Percentiles rank a stretch among this genome's conserved stretches.
These are phyloP conservation scores for Sinocyclocheilus rhinocerous DNA, from an alignment of 2,113 vertebrate species.

Conservation along the genomic window DNA sequence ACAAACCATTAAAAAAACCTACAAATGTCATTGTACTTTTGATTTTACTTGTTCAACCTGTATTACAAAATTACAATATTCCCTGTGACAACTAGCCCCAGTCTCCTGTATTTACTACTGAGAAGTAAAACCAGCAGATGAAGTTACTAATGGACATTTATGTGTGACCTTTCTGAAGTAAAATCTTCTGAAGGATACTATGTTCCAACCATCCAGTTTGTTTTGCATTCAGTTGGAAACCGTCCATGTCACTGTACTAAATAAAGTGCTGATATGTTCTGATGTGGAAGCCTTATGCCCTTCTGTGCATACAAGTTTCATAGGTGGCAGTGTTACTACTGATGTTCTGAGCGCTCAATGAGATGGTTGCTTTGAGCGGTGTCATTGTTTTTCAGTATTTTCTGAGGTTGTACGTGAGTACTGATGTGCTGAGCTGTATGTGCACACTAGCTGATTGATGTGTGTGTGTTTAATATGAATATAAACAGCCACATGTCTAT, in stretches of 20 bases:
- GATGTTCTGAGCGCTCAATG: not conserved
- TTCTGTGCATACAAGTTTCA: not conserved
- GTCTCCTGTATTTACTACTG: not conserved
- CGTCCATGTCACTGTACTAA: not conserved
- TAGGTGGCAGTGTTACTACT: not conserved
- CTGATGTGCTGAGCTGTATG: conserved; percentile 9
- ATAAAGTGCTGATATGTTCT: conserved; percentile 10
- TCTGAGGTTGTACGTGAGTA: not conserved
- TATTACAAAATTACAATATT: not conserved
- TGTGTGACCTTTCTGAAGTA: not conserved
- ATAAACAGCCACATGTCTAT: not conserved
- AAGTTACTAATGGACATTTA: not conserved
- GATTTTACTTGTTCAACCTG: not conserved
- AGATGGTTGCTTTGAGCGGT: not conserved
- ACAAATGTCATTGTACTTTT: not conserved
- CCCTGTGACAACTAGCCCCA: conserved; percentile 16
- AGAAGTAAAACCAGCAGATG: not conserved
- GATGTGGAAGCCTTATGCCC: not conserved
- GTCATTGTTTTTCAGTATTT: conserved; percentile 1
- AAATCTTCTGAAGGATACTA: not conserved
- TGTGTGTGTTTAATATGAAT: conserved; percentile 10
- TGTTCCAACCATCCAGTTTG: conserved; percentile 1
- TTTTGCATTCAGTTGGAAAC: not conserved
- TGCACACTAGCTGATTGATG: conserved; percentile 2
- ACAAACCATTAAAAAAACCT: not conserved